phyloP scores from a whole-genome alignment of 2,797 vertebrate genomes.

The Neosilurus hyrtlii region DNA sequence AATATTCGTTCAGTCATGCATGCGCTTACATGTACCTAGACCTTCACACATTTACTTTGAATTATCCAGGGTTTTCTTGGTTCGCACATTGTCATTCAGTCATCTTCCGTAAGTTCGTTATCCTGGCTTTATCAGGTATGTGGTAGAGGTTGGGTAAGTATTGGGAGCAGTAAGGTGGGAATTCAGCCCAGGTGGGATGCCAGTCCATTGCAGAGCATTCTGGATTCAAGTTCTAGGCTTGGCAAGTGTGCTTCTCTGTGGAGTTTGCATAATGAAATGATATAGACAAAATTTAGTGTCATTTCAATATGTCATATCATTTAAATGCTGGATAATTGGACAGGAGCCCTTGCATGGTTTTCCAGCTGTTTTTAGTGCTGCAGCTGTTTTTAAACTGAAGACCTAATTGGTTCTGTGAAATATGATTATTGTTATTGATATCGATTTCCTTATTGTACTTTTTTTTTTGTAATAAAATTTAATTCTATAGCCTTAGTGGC shows the following conservation, averaged over 20 bases:
- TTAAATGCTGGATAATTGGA: background rate
- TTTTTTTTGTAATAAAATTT: constrained; percentile 36
- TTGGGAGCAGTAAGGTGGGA: background rate
- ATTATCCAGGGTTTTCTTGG: background rate
- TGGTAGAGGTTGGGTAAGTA: background rate
- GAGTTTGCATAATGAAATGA: background rate
- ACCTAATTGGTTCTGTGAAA: constrained; percentile 22
- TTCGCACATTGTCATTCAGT: background rate
- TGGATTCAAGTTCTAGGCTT: too few species aligned
- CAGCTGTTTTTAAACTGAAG: constrained; percentile 20
- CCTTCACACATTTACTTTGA: background rate
- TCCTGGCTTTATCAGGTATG: background rate
- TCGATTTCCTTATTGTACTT: constrained; percentile 30
- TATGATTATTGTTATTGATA: constrained; percentile 24
- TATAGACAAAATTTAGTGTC: too few species aligned
- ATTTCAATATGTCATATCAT: too few species aligned
- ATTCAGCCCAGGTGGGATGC: background rate
- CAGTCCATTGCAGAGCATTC: background rate
- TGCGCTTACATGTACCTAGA: background rate
- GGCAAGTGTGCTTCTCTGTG: too few species aligned
- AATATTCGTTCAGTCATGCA: background rate
- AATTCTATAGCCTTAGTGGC: constrained; percentile 27
- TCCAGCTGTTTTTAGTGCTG: background rate
- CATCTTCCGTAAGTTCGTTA: background rate
- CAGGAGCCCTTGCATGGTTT: background rate